Evolutionary conservation across 2,113 vertebrate species (phyloP), one percentile per base, ranked within the genome.

Genomic region (Leucopsar rothschildi): DNA sequence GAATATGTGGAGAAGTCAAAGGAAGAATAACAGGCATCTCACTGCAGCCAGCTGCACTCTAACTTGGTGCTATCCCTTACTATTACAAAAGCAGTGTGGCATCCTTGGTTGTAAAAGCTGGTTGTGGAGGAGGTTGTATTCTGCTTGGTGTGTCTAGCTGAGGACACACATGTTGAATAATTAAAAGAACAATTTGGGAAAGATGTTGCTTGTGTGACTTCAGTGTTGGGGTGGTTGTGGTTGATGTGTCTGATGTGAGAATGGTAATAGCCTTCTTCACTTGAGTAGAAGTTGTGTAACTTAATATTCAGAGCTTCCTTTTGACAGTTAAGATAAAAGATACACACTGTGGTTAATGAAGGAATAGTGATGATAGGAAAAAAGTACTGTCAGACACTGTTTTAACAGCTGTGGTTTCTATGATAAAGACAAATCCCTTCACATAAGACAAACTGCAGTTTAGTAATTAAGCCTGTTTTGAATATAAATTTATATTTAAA

Each of bases 321-420:
- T 37, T 68, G 9, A 31, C 44, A 28, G 13, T 55, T 88, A 53
- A 85, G 84, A 85, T 88, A 80, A 86, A 72, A 92, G 82, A 56
- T 78, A 49, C 8, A 53, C 13, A 4, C 55, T 80, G 28, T 77
- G 52, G 44, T 79, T 91, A 84, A 63, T 82, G 83, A 69, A 92
- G 28, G 57, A 91, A 73, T 65, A 78, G 68, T 42, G 69, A 66
- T 78, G 63, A 86, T 50, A 77, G 64, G 47, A 93, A 66, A 80
- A 89, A 49, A 31, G n/a, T 57, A 45, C 4, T 70, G 42, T 84
- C n/a, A 75, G 76, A 63, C 47, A 9, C 33, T 4, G 5, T 88
- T 93, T 70, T 73, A 82, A 65, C 88, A 94, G 82, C 90, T 95
- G 90, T 73, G 86, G 59, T 83, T 93, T 93, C 27, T 80, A 0